Evolutionary conservation across 2,113 vertebrate genomes (phyloP), one percentile per base, ranked within the genome.

Genomic region (Brachypteracias leptosomus): DNA sequence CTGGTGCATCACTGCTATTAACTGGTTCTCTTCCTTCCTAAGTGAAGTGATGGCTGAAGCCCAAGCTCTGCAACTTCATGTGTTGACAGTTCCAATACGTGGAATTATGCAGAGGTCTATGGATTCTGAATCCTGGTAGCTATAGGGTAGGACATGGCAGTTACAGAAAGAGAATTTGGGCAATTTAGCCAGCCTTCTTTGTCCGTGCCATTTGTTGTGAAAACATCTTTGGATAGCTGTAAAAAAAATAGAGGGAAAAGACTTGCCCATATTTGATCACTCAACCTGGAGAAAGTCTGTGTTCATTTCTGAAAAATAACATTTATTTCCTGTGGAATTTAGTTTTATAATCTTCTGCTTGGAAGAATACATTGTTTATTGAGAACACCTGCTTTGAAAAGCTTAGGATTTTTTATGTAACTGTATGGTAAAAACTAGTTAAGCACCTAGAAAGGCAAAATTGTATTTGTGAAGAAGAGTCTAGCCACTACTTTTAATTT

Each of bases 21-120:
- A 98, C 97, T 97, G 93, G 83, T 98, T 98, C 91, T 97, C 80
- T 97, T 96, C 97, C 96, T 97, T 98, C 96, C 88, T 95, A 97
- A 98, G 96, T 96, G 94, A 98, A 97, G 93, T 94, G 93, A 87
- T 98, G 97, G 96, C 97, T 94, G 88, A 89, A 86, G 61, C 94
- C 97, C 96, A 97, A 95, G 92, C 93, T 95, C 75, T 95, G 86
- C 95, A 97, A 70, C 95, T 97, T 97, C 42, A 17, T 94, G 90
- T 98, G 95, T 96, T 97, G 95, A 97, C 88, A 96, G 95, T 98
- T 98, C 85, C 84, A 90, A 59, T 94, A 85, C 84, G 67, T 96
- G 93, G 91, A 96, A 93, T 93, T 96, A 87, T 55, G 63, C 54
- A 61, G 94, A 92, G 55, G 67, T 54, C 91, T 92, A 65, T 79